Conservation (phyloP, 2,888 invertebrate species). For the Caenorhabditis sinica region DNA sequence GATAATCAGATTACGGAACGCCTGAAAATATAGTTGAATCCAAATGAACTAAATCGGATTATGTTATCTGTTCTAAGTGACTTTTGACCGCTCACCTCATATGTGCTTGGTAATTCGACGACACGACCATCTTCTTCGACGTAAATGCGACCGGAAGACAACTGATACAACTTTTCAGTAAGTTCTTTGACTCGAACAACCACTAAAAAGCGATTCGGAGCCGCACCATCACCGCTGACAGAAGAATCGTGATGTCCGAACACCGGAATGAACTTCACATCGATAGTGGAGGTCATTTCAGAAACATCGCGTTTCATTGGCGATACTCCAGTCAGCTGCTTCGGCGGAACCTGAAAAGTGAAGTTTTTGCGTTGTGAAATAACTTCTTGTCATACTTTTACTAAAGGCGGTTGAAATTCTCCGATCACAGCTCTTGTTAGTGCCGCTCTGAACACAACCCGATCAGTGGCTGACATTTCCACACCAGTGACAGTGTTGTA, state of each 20-base stretch:
- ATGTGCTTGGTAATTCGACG: constrained; percentile 40
- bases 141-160: constrained; percentile 64
- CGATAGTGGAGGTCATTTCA: constrained; percentile 46
- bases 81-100: constrained; percentile 44
- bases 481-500: constrained; percentile 59
- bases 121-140: constrained; percentile 51
- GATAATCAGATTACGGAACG: constrained; percentile 29
- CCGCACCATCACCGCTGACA: not conserved
- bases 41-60: constrained; percentile 19
- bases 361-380: not conserved
- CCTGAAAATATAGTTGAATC: constrained; percentile 5
- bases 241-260: not conserved
- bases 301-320: constrained; percentile 63
- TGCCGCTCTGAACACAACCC: constrained; percentile 61
- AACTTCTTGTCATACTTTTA: constrained; percentile 27
- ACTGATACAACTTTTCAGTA: constrained; percentile 59
- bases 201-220: constrained; percentile 40
- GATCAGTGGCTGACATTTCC: constrained; percentile 49
- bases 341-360: constrained; percentile 48
- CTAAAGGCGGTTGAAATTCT: constrained; percentile 61
- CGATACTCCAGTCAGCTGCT: constrained; percentile 54
- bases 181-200: constrained; percentile 63
- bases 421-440: constrained; percentile 59
- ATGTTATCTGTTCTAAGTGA: constrained; percentile 3
- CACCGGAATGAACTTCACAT: constrained; percentile 57